Evolutionary conservation across 2,797 vertebrate species (phyloP).

Genomic region (Cetoscarus ocellatus): DNA sequence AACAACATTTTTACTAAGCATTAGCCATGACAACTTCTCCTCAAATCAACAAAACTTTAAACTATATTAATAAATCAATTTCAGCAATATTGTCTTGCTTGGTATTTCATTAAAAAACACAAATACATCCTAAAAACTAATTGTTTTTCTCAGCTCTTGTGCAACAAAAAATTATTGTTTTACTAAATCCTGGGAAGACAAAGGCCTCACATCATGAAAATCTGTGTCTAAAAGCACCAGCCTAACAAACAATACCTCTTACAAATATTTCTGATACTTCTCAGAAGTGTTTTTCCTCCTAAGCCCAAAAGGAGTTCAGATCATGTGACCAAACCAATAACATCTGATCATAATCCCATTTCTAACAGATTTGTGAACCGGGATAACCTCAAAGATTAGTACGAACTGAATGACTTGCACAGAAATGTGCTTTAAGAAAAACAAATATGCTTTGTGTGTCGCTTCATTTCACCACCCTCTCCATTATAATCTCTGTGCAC

Average conservation of each 20-base stretch:
- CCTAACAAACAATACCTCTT: neutral
- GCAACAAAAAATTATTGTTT: neutral
- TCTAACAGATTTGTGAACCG: slow-evolving; percentile 13
- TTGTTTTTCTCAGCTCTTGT: no score
- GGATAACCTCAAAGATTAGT: slow-evolving; percentile 14
- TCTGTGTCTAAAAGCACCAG: neutral
- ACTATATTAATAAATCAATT: no score
- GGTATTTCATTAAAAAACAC: no score
- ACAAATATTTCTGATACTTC: neutral
- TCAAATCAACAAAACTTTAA: no score
- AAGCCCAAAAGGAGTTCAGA: neutral
- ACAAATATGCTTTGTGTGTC: slow-evolving; percentile 41
- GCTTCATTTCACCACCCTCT: slow-evolving; percentile 27
- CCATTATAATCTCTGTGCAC: slow-evolving; percentile 17
- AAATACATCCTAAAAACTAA: no score
- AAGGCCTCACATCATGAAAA: neutral
- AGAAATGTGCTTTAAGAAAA: slow-evolving; percentile 7
- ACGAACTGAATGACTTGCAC: neutral
- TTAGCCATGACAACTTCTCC: no score
- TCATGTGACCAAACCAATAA: slow-evolving; percentile 21
- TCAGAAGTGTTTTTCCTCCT: neutral
- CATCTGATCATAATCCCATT: slow-evolving; percentile 28
- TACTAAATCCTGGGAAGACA: no score
- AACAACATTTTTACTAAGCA: no score
- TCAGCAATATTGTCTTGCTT: no score